Evolutionary conservation across 2,888 invertebrate genomes (phyloP), one percentile per base, ranked within the genome.

Genomic region (Alviniconcha strummeri): DNA sequence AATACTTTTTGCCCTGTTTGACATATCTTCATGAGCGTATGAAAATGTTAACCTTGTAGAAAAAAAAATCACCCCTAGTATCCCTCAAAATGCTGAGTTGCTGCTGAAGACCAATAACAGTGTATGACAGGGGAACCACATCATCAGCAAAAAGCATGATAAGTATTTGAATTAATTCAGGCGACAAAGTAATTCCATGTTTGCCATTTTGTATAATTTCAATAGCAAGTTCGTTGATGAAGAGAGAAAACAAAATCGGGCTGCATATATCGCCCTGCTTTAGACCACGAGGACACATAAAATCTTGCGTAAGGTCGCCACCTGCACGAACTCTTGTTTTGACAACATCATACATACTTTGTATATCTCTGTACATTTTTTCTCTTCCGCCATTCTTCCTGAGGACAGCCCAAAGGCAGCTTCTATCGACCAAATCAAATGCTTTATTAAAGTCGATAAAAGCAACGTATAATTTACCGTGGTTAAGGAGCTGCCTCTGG

Each of bases 41-140:
- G 36, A 74, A 74, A 74, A 74, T 19, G 74, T 74, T 74, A 74
- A 74, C 74, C 74, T 19, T 36, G 74, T 74, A 36, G 74, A 74
- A 15, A 74, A 74, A 52, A 74, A 6, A 52, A 74, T 52, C 5
- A 52, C 52, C 52, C 11, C n/a, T 13, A 7, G 36, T 74, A 13
- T 13, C 36, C 15, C 36, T 74, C 36, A 74, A 74, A 74, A 74
- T 52, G 36, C 36, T 74, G 36, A 74, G 54, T 13, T 52, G 74
- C 36, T 74, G 74, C 19, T 74, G 74, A 8, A 74, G 54, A n/a
- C 13, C 74, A n/a, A 72, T 11, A 72, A 72, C n/a, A n/a, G n/a
- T n/a, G n/a, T n/a, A n/a, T n/a, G n/a, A n/a, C n/a, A n/a, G n/a
- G n/a, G n/a, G n/a, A n/a, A n/a, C n/a, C n/a, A n/a, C n/a, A n/a